Evolutionary conservation across 2,888 invertebrate genomes (phyloP), one percentile per base, ranked within the genome.

Genomic region (Volucella inanis): DNA sequence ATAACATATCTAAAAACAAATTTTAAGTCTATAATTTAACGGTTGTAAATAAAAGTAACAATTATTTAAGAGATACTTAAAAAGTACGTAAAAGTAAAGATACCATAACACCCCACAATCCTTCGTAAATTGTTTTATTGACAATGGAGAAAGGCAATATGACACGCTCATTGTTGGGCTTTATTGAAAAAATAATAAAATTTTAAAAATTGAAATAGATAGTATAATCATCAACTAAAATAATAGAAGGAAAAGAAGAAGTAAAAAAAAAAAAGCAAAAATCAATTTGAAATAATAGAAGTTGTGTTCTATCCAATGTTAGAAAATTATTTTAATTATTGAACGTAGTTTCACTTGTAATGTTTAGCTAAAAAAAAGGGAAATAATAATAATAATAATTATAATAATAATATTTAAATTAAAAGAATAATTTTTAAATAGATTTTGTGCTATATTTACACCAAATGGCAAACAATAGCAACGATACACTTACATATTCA

Each of bases 41-140:
- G 85, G 85, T 85, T 85, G 85, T 85, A 85, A 41, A 81, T 81
- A 80, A 67, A 72, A 38, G 67, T 85, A 85, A 80, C 59, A 76
- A 65, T 71, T 79, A 67, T 57, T 47, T 64, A 52, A 72, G 65
- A 57, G 41, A 81, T 85, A 85, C 85, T 85, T 85, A 31, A 81
- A 85, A 85, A 81, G 85, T 85, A 85, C 80, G 10, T 14, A 57
- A 70, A 85, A 76, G 12, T 14, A 57, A 70, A 54, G 8, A 41
- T 12, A 39, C 22, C 49, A 57, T 61, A 72, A 71, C 61, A 22
- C 76, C 76, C 72, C 67, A 31, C 39, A 18, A 68, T 38, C 59
- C 68, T 59, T 76, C 68, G 43, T 52, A 52, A 67, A 47, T 76
- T 65, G 65, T 68, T 68, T 47, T 61, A 68, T 68, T 68, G 76